Evolutionary conservation across 2,113 vertebrate species (phyloP), one percentile per base, ranked within the genome.

Genomic region (Stegostoma tigrinum): DNA sequence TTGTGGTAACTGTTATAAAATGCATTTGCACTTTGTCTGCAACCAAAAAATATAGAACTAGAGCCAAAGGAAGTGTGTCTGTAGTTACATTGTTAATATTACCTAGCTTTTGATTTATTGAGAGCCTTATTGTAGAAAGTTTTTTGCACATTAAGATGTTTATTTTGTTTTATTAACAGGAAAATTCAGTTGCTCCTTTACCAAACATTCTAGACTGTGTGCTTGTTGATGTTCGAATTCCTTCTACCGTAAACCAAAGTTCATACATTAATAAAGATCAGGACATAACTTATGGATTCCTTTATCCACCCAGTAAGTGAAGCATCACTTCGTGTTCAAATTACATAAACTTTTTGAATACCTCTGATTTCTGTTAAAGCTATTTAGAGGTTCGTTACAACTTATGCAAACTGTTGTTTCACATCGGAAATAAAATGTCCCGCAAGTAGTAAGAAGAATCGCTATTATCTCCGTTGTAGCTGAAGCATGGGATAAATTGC

Each of bases 271-370:
- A 14, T 5, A 15, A 70, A 72, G 94, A 95, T 45, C 23, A 34
- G 21, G 48, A 72, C 67, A 34, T 64, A 72, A 95, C 67, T 4
- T 52, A 72, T 1, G 45, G 67, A 14, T 95, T 75, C 27, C 94
- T 95, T 75, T 95, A 95, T 48, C 94, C 94, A 45, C 67, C 66
- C 14, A 72, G 94, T 95, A 75, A 95, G 94, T 95, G 42, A 19
- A 52, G 42, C 94, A 95, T 45, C 30, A 12, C 3, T 42, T 52
- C 72, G 7, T 52, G 0, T 70, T 42, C 42, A 52, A 70, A 75
- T 12, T 95, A 34, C 45, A 17, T 34, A 1, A 66, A 8, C n/a
- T 6, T 21, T 6, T 93, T 42, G 42, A 42, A 3, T 83, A 83
- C 38, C 80, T 21, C 78, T 42, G n/a, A 83, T 83, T 66, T 91